phyloP scores from a whole-genome alignment of 2,888 invertebrate species.

The Carabus problematicus region DNA sequence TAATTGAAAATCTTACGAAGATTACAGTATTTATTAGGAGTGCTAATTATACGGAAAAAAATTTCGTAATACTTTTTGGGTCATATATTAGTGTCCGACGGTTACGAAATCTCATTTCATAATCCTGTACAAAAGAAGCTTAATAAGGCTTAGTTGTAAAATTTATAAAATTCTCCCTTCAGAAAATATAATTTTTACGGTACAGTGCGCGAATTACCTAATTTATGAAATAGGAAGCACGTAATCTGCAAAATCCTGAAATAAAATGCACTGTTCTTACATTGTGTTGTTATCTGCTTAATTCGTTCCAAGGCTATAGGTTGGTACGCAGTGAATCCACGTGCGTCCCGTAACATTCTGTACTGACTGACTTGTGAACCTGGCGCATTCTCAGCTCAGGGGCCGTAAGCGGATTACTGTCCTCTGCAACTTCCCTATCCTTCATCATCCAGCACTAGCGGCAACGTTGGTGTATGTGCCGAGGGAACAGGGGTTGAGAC shows the following conservation, averaged over 20 bases:
- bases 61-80: too few species aligned
- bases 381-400: constrained; percentile 38
- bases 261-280: constrained; percentile 16
- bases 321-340: too few species aligned
- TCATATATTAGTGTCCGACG: too few species aligned
- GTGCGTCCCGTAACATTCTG: neutral
- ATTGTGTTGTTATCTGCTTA: constrained; percentile 8
- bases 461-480: too few species aligned
- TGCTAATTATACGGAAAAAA: too few species aligned
- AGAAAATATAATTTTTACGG: constrained; percentile 38
- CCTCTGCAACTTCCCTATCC: constrained; percentile 12
- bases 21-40: too few species aligned
- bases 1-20: too few species aligned
- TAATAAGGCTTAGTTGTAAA: constrained; percentile 40
- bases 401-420: constrained; percentile 34
- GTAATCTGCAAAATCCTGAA: constrained; percentile 11
- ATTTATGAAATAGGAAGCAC: constrained; percentile 20
- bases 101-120: neutral
- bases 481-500: neutral
- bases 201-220: constrained; percentile 36
- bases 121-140: constrained; percentile 31
- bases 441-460: too few species aligned
- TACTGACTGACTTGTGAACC: constrained; percentile 37
- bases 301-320: neutral
- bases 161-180: constrained; percentile 36